Base-by-base conservation (phyloP, 1,140 invertebrate species). In the Pissodes strobi region DNA sequence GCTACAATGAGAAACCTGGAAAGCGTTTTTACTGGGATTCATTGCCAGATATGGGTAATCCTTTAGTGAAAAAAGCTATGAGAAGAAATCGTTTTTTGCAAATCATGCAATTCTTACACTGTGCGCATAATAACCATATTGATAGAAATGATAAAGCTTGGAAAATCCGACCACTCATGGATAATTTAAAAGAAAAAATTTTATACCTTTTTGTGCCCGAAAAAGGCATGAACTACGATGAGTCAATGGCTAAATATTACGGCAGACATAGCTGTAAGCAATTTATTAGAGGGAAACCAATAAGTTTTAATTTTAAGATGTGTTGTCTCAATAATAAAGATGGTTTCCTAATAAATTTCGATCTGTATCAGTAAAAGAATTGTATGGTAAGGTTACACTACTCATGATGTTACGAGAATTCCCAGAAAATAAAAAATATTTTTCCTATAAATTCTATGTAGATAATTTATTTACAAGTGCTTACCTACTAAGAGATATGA, bases 221-320 rank as follows among this genome's bases (percentile, higher is more conserved):
- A 22, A 12, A 13, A 8, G 18, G 66, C 61, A 67, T 70, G 45
- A 69, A 71, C 37, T 71, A 76, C 34, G 71, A 77, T 67, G 76
- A 77, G 65, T 72, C 67, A 23, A 78, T 78, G 77, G 69, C 78
- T 23, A 71, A 72, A 49, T 76, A 73, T 53, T 77, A 67, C 72
- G 76, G 75, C 21, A 58, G 58, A 57, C 76, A 77, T 70, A 55
- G 41, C 38, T 71, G 67, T 25, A 76, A 77, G 49, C 72, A 74
- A 46, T 76, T 76, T 46, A 75, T 76, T 21, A 27, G 63, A 62
- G 72, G 74, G 34, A 78, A 77, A 64, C 72, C 72, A 15, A 72
- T 74, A 19, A 52, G 71, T 30, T 77, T 74, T 67, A 75, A 75
- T 3, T 74, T 68, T n/a, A 76, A 76, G 66, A 71, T 72, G 67